These are phyloP conservation scores for Mastacembelus armatus DNA, from an alignment of 2,797 vertebrate species.

Conservation along the genomic window DNA sequence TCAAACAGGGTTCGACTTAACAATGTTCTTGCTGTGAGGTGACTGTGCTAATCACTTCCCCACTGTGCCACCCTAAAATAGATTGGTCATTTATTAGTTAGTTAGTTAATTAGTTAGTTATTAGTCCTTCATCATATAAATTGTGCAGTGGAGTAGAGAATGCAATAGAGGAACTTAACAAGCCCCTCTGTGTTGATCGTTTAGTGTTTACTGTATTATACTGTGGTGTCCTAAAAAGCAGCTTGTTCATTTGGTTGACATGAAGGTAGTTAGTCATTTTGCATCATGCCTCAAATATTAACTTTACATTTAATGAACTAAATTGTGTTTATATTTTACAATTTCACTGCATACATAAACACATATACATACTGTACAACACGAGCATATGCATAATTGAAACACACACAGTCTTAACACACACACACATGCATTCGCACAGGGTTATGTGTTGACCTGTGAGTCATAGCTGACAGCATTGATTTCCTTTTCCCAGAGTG, in stretches of 20 bases:
- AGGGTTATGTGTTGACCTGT: slow-evolving; percentile 80
- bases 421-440: slow-evolving; percentile 25
- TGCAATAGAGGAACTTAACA: not conserved
- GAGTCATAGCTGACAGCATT: slow-evolving; percentile 87
- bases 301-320: slow-evolving; percentile 14
- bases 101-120: too few species aligned
- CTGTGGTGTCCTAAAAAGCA: not conserved
- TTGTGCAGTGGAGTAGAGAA: not conserved
- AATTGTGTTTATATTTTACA: slow-evolving; percentile 1
- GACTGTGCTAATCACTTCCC: too few species aligned
- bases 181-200: not conserved
- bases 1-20: too few species aligned
- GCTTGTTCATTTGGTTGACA: not conserved
- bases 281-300: slow-evolving; percentile 34
- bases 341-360: not conserved
- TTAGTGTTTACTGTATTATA: slow-evolving; percentile 13
- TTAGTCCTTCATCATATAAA: not conserved
- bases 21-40: too few species aligned
- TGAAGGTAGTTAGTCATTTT: not conserved
- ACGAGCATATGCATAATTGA: slow-evolving; percentile 55
- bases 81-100: too few species aligned
- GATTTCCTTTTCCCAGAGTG: slow-evolving; percentile 87
- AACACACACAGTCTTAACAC: slow-evolving; percentile 22
- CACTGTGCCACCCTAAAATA: too few species aligned
- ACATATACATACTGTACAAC: slow-evolving; percentile 25